A percentile compares a stretch with the other conserved stretches of the same genome.
Conservation (phyloP, 2,113 vertebrate genomes). For the Gorsachius goisagi region DNA sequence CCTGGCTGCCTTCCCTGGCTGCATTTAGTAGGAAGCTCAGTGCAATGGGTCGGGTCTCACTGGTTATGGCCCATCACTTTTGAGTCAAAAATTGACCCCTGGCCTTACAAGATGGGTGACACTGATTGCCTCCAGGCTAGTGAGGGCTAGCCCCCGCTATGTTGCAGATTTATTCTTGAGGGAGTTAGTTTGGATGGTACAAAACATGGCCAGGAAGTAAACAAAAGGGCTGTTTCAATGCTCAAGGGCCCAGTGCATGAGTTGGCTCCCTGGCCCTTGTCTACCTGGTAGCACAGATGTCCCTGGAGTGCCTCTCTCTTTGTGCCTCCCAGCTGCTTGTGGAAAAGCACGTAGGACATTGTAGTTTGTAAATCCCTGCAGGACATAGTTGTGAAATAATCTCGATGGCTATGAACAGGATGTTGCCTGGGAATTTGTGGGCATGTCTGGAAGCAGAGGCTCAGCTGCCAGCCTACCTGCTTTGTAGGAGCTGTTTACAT, state of each 20-base stretch:
- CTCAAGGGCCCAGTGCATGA: neutral
- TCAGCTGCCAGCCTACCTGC: neutral
- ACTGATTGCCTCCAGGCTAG: neutral
- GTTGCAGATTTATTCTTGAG: neutral
- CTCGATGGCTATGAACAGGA: neutral
- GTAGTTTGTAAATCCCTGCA: neutral
- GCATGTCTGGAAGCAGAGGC: neutral
- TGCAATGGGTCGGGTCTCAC: neutral
- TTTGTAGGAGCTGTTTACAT: neutral
- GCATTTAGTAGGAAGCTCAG: neutral
- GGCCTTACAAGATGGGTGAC: neutral
- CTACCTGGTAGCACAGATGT: neutral
- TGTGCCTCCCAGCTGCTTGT: neutral
- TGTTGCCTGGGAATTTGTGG: neutral
- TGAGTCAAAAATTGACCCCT: neutral
- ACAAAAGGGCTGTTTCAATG: fast-evolving
- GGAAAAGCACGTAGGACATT: neutral
- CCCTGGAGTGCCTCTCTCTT: too few relatives aligned
- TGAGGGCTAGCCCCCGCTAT: fast-evolving
- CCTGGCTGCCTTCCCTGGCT: neutral
- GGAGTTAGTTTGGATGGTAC: neutral
- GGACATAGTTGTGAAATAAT: neutral
- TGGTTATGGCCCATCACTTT: too few relatives aligned
- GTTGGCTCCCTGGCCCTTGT: neutral
- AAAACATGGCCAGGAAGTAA: neutral